Evolutionary conservation across 2,113 vertebrate species (phyloP), one percentile per base, ranked within the genome.

Genomic region (Neoarius graeffei): DNA sequence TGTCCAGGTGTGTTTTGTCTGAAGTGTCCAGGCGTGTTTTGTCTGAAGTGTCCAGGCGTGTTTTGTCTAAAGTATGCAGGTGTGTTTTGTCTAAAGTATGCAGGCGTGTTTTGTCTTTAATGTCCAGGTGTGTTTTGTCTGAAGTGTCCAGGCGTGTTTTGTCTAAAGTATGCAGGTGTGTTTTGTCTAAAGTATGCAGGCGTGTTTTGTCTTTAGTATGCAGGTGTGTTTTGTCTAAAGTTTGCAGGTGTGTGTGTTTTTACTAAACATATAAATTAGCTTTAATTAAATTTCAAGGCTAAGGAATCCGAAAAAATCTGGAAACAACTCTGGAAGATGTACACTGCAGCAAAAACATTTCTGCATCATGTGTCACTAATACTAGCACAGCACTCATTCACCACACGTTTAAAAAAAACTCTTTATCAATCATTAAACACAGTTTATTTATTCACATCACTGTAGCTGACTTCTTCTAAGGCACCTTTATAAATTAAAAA

Each of bases 401-500:
- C 3, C 5, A 4, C 66, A 15, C 13, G 30, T 15, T 30, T 15
- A 30, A 69, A 42, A 30, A 69, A 42, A 42, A 42, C 42, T 81
- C n/a, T 20, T 59, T 30, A 35, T 19, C 35, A 19, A 30, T 11
- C 35, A 42, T 83, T 42, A 20, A 25, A 14, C 30, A 19, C 19
- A 83, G 20, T 25, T 81, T 35, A 82, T 82, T 83, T 48, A 64
- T 64, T 64, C 13, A 14, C 30, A 83, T 64, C 35, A n/a, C 14
- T 81, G 54, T 59, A 81, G 57, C 11, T 80, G 52, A 80, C 30
- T 83, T 82, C 15, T 42, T 64, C 35, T 15, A 59, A 81, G 79
- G 27, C 56, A 48, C 6, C 13, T 83, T n/a, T 83, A 15, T 27
- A 79, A 79, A 27, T 23, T 54, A 54, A 64, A 35, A 35, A 66